Conservation (phyloP, 35 echinoderm and acorn worm species). For the Heliocidaris tuberculata region DNA sequence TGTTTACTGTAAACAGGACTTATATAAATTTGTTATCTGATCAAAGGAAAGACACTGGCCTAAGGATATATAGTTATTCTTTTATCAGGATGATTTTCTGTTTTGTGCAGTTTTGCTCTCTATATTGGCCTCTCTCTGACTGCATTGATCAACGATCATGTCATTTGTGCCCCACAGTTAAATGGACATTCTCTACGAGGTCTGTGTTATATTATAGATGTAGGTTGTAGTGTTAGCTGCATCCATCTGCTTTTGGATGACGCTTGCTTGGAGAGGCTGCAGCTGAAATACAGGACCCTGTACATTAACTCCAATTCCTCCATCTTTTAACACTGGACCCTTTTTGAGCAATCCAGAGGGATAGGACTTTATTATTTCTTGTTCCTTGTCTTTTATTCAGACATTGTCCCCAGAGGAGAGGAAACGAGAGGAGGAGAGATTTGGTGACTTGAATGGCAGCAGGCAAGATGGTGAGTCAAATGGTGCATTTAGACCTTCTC, state of each 20-base stretch:
- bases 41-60: not conserved
- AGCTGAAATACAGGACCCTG: not conserved
- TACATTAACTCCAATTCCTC: not conserved
- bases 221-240: not conserved
- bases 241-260: not conserved
- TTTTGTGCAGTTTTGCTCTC: not conserved
- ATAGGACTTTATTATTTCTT: not conserved
- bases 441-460: slow-evolving; percentile 36
- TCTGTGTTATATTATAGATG: not conserved
- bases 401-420: slow-evolving; percentile 24
- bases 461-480: slow-evolving; percentile 27
- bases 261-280: not conserved
- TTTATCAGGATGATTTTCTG: not conserved
- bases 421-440: slow-evolving; percentile 25
- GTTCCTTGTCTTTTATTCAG: slow-evolving; percentile 26
- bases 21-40: not conserved
- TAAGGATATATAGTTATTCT: no score
- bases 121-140: not conserved
- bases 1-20: not conserved
- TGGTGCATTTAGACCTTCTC: not conserved
- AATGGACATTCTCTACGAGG: not conserved
- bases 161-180: not conserved
- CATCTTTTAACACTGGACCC: slow-evolving; percentile 5
- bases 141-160: no score
- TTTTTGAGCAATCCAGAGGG: not conserved